A percentile compares a stretch with the other conserved stretches of the same genome.
Conservation (phyloP, 2,888 invertebrate genomes). For the Drosophila buzzatii region DNA sequence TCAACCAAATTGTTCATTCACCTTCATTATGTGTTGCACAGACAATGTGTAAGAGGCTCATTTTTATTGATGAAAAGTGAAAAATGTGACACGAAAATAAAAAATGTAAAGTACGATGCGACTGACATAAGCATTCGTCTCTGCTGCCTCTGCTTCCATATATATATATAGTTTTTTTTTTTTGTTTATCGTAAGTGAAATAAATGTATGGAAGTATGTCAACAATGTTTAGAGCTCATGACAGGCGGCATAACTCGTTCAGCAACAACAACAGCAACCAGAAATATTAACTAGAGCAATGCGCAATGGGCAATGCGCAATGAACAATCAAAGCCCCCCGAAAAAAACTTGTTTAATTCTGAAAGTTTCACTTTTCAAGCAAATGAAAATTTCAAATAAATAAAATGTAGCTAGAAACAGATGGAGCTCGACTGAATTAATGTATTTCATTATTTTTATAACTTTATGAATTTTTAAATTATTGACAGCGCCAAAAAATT, state of each 20-base stretch:
- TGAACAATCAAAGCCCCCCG: slow-evolving; percentile 48
- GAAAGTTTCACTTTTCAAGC: slow-evolving; percentile 68
- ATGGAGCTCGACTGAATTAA: background rate
- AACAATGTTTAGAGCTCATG: slow-evolving; percentile 54
- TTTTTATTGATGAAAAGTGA: slow-evolving; percentile 70
- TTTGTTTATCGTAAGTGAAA: slow-evolving; percentile 36
- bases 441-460: background rate
- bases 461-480: background rate
- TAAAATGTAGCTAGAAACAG: slow-evolving; percentile 13
- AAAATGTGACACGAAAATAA: slow-evolving; percentile 43
- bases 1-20: slow-evolving; percentile 21
- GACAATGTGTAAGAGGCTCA: slow-evolving; percentile 27
- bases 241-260: slow-evolving; percentile 58
- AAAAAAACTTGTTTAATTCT: slow-evolving; percentile 55
- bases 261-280: slow-evolving; percentile 47
- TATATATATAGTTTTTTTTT: too few species aligned
- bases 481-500: background rate
- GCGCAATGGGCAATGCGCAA: slow-evolving; percentile 67
- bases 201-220: slow-evolving; percentile 75
- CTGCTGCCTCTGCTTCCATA: slow-evolving; percentile 24
- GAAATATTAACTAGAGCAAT: slow-evolving; percentile 63
- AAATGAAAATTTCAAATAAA: slow-evolving; percentile 13
- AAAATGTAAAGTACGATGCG: slow-evolving; percentile 16
- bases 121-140: slow-evolving; percentile 44
- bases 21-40: slow-evolving; percentile 31